Evolutionary conservation across 2,888 invertebrate species (phyloP).

Genomic region (Caenorhabditis zanzibari): DNA sequence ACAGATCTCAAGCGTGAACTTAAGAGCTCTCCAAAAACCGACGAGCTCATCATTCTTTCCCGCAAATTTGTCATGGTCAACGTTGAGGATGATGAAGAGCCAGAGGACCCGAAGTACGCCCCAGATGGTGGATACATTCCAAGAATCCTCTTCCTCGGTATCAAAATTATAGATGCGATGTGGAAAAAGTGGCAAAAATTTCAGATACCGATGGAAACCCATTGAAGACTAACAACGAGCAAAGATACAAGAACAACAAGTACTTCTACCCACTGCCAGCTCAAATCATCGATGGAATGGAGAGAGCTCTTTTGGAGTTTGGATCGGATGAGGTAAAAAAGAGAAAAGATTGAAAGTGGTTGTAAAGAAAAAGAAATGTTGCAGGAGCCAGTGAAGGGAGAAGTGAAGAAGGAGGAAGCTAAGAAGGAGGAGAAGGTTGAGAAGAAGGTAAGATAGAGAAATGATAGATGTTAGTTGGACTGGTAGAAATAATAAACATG

Average conservation of each 20-base stretch:
- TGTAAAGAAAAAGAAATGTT: constrained; percentile 28
- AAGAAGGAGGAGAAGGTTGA: constrained; percentile 58
- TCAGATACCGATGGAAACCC: constrained; percentile 83
- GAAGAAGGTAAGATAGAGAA: constrained; percentile 49
- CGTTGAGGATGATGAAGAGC: constrained; percentile 85
- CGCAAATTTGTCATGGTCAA: constrained; percentile 84
- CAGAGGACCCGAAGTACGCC: constrained; percentile 83
- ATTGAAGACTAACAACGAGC: constrained; percentile 83
- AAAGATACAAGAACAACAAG: constrained; percentile 80
- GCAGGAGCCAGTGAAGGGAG: constrained; percentile 56
- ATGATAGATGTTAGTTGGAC: neutral
- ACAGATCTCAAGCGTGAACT: constrained; percentile 78
- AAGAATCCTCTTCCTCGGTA: constrained; percentile 84
- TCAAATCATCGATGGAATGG: constrained; percentile 77
- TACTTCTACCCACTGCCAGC: constrained; percentile 81
- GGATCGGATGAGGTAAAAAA: constrained; percentile 47
- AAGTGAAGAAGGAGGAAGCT: constrained; percentile 44
- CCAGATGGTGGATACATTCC: constrained; percentile 85
- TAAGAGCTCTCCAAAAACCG: constrained; percentile 79
- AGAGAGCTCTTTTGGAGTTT: constrained; percentile 73
- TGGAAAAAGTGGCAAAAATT: constrained; percentile 47
- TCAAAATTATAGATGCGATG: neutral
- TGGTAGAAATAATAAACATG: constrained; percentile 3
- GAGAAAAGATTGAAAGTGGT: constrained; percentile 14
- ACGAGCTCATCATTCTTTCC: constrained; percentile 84